Percentiles rank a stretch among this genome's conserved stretches.
These are phyloP conservation scores for Dynastes maya DNA, from an alignment of 2,888 invertebrate species.

Conservation along the genomic window DNA sequence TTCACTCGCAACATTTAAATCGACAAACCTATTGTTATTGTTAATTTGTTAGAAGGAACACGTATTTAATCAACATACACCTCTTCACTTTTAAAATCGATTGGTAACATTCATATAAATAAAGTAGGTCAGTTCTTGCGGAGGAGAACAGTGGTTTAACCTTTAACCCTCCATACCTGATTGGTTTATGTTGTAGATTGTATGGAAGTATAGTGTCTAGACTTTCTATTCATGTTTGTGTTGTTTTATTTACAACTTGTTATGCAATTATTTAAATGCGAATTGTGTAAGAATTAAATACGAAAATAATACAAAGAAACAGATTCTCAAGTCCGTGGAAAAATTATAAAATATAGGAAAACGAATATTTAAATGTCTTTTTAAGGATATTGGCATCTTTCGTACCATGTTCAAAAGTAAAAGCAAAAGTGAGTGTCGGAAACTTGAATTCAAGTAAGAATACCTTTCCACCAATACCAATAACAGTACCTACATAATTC, in stretches of 20 bases:
- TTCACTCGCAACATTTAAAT: too few species aligned
- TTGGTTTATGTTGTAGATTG: slow-evolving; percentile 18
- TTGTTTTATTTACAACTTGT: slow-evolving; percentile 21
- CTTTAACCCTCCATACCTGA: slow-evolving; percentile 40
- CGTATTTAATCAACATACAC: background rate
- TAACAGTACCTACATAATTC: too few species aligned
- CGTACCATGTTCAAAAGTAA: too few species aligned
- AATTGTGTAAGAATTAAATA: slow-evolving; percentile 19
- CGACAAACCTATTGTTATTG: too few species aligned
- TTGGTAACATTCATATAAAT: slow-evolving; percentile 22
- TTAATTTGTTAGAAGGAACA: background rate
- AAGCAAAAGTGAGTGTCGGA: too few species aligned
- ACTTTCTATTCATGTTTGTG: slow-evolving; percentile 44
- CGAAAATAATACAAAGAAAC: background rate
- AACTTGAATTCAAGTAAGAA: too few species aligned
- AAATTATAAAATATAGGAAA: too few species aligned
- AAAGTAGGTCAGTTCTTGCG: slow-evolving; percentile 47
- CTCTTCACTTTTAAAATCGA: slow-evolving; percentile 33
- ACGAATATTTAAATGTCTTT: too few species aligned
- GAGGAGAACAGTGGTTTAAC: slow-evolving; percentile 39
- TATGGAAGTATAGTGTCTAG: background rate
- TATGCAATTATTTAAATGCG: slow-evolving; percentile 35
- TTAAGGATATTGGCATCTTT: too few species aligned
- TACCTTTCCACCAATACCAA: too few species aligned
- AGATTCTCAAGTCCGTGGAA: background rate